A percentile compares a stretch with the other conserved stretches of the same genome.
These are phyloP conservation scores for Pseudobourletiella spinata DNA, from an alignment of 1,140 invertebrate species.

Conservation along the genomic window DNA sequence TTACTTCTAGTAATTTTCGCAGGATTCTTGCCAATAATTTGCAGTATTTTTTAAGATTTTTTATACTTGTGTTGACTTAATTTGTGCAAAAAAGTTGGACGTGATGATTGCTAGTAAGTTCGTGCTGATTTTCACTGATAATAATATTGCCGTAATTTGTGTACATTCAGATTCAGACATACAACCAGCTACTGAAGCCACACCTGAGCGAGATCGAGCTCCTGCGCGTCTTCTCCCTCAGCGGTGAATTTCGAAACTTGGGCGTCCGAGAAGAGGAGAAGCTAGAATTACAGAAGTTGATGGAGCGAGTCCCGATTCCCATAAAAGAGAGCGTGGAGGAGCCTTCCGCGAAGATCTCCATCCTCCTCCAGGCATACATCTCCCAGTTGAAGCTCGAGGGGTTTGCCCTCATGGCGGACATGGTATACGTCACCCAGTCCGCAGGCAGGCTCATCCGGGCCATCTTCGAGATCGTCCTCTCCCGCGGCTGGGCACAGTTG, in stretches of 20 bases:
- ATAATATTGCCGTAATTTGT: too few relatives aligned
- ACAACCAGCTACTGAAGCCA: slow-evolving; percentile 93
- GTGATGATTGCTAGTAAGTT: too few relatives aligned
- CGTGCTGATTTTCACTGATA: too few relatives aligned
- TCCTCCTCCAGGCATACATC: slow-evolving; percentile 86
- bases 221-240: slow-evolving; percentile 98
- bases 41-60: too few relatives aligned
- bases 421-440: slow-evolving; percentile 98
- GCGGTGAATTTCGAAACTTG: slow-evolving; percentile 85
- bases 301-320: slow-evolving; percentile 96
- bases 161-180: slow-evolving; percentile 75
- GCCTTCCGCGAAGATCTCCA: slow-evolving; percentile 93
- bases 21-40: too few relatives aligned
- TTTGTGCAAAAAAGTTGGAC: too few relatives aligned
- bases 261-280: slow-evolving; percentile 97
- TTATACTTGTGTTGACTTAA: too few relatives aligned
- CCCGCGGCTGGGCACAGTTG: slow-evolving; percentile 86
- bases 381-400: slow-evolving; percentile 97
- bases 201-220: slow-evolving; percentile 96
- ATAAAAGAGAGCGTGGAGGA: slow-evolving; percentile 99
- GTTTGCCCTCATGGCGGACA: slow-evolving; percentile 97
- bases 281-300: slow-evolving; percentile 89
- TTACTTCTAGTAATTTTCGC: too few relatives aligned
- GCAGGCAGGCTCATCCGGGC: slow-evolving; percentile 90
- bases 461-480: slow-evolving; percentile 83